Percentiles rank a stretch among this genome's conserved stretches.
Evolutionary conservation across 2,888 invertebrate species (phyloP).

Genomic region (Melanostoma mellinum): DNA sequence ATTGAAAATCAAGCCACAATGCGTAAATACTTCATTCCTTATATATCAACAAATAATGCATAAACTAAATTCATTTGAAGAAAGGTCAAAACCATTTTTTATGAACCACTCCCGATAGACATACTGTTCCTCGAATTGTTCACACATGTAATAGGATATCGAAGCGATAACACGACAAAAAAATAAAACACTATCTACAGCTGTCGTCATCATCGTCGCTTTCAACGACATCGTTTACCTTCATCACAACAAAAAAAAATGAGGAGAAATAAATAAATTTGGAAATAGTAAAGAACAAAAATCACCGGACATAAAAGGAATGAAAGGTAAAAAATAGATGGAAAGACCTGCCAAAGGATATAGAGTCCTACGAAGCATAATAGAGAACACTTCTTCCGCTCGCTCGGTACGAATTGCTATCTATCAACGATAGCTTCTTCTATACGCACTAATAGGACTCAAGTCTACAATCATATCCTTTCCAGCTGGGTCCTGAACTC

Average conservation of each 20-base stretch:
- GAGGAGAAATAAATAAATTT: background rate
- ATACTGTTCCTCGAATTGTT: background rate
- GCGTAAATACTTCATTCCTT: no score
- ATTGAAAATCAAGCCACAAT: no score
- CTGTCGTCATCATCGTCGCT: conserved; percentile 36
- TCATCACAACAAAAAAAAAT: conserved; percentile 23
- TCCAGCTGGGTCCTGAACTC: no score
- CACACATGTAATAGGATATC: background rate
- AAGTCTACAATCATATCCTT: background rate
- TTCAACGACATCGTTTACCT: conserved; percentile 33
- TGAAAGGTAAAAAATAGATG: conserved; percentile 6
- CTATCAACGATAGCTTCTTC: conserved; percentile 37
- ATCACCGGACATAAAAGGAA: conserved; percentile 11
- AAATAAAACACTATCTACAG: conserved; percentile 12
- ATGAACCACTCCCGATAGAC: no score
- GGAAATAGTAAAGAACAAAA: background rate
- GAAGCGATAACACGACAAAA: background rate
- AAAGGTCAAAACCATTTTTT: no score
- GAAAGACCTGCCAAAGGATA: conserved; percentile 33
- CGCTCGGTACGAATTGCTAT: conserved; percentile 55
- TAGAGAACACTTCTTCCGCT: conserved; percentile 32
- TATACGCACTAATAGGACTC: background rate
- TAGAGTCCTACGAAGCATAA: conserved; percentile 42
- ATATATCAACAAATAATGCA: no score
- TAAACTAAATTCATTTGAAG: no score